These are phyloP conservation scores for Odocoileus hemionus DNA, from an alignment of 2,113 vertebrate species.

Conservation along the genomic window DNA sequence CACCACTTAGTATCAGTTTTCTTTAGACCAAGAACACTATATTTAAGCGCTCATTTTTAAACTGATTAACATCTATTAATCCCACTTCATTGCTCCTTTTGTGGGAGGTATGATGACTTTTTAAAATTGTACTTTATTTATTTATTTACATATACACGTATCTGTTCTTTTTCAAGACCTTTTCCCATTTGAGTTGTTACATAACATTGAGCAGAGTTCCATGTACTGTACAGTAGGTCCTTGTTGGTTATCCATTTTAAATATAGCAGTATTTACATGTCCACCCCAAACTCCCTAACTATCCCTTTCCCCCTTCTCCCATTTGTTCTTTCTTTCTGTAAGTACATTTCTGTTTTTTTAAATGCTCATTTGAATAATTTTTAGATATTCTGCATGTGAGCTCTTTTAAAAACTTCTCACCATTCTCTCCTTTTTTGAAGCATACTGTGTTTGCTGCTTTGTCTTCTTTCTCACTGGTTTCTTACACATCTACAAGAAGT, in stretches of 20 bases:
- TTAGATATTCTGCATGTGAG: not conserved
- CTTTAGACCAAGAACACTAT: not conserved
- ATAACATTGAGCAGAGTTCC: not conserved
- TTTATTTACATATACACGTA: not conserved
- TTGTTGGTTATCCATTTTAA: not conserved
- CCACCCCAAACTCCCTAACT: not conserved
- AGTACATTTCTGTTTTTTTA: not conserved
- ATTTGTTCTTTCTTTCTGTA: not conserved
- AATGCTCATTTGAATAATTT: not conserved
- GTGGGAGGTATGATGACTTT: not conserved
- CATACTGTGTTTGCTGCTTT: not conserved
- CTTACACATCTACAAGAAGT: not conserved
- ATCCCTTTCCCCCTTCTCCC: not conserved
- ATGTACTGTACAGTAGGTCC: not conserved
- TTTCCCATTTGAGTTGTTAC: not conserved
- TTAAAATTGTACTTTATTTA: not conserved
- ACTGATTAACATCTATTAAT: not conserved
- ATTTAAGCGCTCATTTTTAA: not conserved
- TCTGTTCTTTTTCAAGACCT: not conserved
- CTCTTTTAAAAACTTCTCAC: not conserved
- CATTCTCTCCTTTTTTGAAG: not conserved
- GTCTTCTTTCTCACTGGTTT: not conserved
- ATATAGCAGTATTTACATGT: not conserved
- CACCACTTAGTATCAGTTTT: not conserved
- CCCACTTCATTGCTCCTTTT: not conserved